Percentiles rank a stretch among this genome's conserved stretches.
These are phyloP conservation scores for Polyodon spathula DNA, from an alignment of 2,113 vertebrate genomes.

Conservation along the genomic window DNA sequence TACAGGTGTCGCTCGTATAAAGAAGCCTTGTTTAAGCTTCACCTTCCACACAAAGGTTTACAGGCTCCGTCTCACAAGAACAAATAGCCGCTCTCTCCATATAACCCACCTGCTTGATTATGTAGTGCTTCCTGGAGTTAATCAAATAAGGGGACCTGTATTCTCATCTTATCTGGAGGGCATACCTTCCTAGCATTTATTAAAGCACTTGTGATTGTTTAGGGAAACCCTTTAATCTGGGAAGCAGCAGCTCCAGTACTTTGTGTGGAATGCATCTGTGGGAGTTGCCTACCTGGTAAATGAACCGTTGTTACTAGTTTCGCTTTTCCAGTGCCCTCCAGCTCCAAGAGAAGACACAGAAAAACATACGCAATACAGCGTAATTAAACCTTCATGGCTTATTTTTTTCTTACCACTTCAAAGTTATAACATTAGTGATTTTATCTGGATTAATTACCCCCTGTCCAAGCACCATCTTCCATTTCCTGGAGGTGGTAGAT, in stretches of 20 bases:
- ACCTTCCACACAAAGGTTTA: too few relatives aligned
- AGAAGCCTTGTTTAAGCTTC: too few relatives aligned
- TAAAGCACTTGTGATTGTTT: neutral
- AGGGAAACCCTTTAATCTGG: slow-evolving; percentile 1
- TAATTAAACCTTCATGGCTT: slow-evolving; percentile 10
- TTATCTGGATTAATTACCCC: neutral
- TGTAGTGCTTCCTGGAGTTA: neutral
- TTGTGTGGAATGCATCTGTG: slow-evolving; percentile 1
- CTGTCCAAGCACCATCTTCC: neutral
- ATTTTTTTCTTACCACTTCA: neutral
- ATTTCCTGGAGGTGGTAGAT: neutral
- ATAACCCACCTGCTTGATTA: neutral
- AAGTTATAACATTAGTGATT: neutral
- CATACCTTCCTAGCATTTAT: neutral
- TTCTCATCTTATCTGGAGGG: slow-evolving; percentile 1
- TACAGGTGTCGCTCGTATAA: too few relatives aligned
- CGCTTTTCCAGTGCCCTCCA: slow-evolving; percentile 7
- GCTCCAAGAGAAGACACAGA: neutral
- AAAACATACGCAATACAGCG: neutral
- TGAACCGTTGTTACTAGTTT: neutral
- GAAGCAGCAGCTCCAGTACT: neutral
- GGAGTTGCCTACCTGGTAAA: slow-evolving; percentile 2
- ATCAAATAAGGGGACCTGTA: too few relatives aligned
- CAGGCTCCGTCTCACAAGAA: too few relatives aligned
- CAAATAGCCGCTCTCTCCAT: neutral